Base-by-base conservation (phyloP, 2,888 invertebrate species). In the Xestia xanthographa region DNA sequence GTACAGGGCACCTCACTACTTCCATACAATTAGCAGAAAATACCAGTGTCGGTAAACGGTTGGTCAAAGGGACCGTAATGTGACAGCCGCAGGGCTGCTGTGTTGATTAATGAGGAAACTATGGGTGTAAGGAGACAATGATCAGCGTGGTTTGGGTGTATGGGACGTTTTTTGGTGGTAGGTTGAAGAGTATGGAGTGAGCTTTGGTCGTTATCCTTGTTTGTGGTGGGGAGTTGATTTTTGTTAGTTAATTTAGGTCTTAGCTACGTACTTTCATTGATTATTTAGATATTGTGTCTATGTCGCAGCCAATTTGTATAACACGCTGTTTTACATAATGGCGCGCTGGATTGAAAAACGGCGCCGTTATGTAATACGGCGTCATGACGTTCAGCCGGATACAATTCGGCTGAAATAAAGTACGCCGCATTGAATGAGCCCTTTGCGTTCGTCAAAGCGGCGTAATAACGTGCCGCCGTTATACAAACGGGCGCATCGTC, bases 21-120 rank as follows among this genome's bases (percentile, higher is more conserved):
- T 67, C 79, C 79, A 87, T 88, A 88, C 85, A 85, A 86, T 88
- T 82, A 86, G 69, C 63, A 34, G 20, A 53, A 87, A 87, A 75
- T 82, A 66, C 41, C 72, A 66, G 78, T 81, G 85, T 74, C 88
- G 88, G 88, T 88, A 87, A 88, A 87, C 84, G 87, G 81, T 77
- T 67, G 66, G 80, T 85, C 86, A 80, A 88, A 87, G 87, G 84
- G 81, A 76, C 60, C 67, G 72, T 87, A 79, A 82, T 87, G 70
- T 66, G 63, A 67, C 67, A 73, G 80, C 75, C 82, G 69, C 77
- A 68, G 79, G 82, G 84, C 83, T 74, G 38, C 58, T 67, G 66
- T 62, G 56, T 82, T 79, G 82, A 86, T 88, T 89, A 86, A 89
- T 89, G 81, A 85, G 84, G 68, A 82, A 84, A 83, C 79, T 85